phyloP scores from a whole-genome alignment of 2,888 invertebrate species.

The Cremastobaeus sp. region DNA sequence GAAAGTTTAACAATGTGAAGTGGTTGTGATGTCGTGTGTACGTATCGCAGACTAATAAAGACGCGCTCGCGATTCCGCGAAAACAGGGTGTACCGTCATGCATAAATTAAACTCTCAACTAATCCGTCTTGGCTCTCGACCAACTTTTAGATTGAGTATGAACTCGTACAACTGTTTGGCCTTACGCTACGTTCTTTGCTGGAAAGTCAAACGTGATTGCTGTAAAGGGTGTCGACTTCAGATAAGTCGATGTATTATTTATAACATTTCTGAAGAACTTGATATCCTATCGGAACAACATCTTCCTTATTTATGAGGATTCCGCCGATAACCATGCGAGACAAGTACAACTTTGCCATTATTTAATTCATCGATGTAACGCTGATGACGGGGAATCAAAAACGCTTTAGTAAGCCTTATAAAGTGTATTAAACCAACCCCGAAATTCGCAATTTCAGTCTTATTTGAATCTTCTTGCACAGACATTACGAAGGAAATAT shows the following conservation, averaged over 20 bases:
- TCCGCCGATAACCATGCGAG: slow-evolving; percentile 13
- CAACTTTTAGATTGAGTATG: slow-evolving; percentile 68
- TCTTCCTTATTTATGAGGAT: slow-evolving; percentile 23
- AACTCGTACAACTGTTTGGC: slow-evolving; percentile 67
- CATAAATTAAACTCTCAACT: slow-evolving; percentile 69
- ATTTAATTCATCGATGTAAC: slow-evolving; percentile 1
- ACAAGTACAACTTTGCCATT: slow-evolving; percentile 17
- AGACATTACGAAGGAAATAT: no score
- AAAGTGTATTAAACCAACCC: no score
- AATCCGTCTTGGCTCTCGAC: slow-evolving; percentile 67
- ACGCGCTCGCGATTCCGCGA: slow-evolving; percentile 55
- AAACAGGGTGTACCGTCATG: slow-evolving; percentile 62
- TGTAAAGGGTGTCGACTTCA: slow-evolving; percentile 54
- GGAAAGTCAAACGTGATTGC: slow-evolving; percentile 57
- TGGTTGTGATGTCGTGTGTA: slow-evolving; percentile 55
- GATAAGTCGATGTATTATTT: slow-evolving; percentile 55
- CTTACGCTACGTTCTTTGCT: slow-evolving; percentile 54
- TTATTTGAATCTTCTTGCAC: no score
- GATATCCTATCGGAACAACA: slow-evolving; percentile 27
- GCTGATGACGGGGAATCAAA: no score
- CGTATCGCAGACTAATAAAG: slow-evolving; percentile 58
- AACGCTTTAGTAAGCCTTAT: no score
- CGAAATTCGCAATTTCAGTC: no score
- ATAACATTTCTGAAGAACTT: slow-evolving; percentile 41
- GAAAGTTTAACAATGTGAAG: slow-evolving; percentile 57